Evolutionary conservation across 1,140 invertebrate species (phyloP), one percentile per base, ranked within the genome.

Genomic region (Brachystomella parvula): DNA sequence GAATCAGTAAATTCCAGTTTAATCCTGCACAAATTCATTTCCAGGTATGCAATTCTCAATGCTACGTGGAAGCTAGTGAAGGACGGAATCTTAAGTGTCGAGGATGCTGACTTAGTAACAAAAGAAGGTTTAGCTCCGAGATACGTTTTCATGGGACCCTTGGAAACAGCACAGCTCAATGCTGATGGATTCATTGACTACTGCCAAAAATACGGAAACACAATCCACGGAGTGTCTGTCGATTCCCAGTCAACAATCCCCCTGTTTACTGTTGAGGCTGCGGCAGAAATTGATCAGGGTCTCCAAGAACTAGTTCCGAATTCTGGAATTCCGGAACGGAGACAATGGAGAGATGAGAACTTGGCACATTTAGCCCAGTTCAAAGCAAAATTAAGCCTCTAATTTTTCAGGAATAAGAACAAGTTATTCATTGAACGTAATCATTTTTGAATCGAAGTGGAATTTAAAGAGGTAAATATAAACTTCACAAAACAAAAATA

Each of bases 111-210:
- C 72, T 89, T 86, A 73, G 90, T 97, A 0, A 96, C 97, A 84
- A 90, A 87, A 19, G 89, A 96, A 78, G 96, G 96, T 24, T 81
- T 98, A 15, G 95, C 94, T 21, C 89, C 90, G 83, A 83, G 95
- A 64, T 98, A 97, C 76, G 94, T 94, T 2, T 97, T 97, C 77
- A 80, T 96, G 24, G 96, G 96, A 28, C 87, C 92, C 1, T 81
- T 97, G 60, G 93, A 98, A 82, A 94, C 93, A 0, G 89, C 90
- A 26, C 94, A 96, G 80, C 82, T 98, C 28, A 98, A 98, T 81
- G 93, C 94, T 30, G 88, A 94, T 80, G 94, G 86, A 9, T 86
- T 89, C 78, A 75, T 79, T 3, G 84, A 86, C 68, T 90, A 89
- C 73, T 84, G 84, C 64, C 82, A 87, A 39, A 78, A 87, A 39